phyloP scores from a whole-genome alignment of 2,797 vertebrate genomes.

The Acanthurus lineatus region DNA sequence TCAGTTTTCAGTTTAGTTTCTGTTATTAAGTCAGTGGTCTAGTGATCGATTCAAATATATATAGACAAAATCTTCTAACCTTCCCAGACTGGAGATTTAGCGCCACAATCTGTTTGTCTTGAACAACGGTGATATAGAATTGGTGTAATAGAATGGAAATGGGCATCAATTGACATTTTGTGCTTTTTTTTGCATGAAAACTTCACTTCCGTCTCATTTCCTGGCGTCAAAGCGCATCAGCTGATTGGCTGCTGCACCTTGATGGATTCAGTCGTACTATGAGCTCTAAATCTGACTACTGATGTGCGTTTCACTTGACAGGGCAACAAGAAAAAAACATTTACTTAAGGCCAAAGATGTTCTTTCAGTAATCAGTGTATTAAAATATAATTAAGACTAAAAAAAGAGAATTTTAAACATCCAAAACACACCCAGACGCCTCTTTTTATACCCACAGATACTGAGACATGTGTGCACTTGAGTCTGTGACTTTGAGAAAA shows the following conservation, averaged over 20 bases:
- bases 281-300: neutral
- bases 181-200: neutral
- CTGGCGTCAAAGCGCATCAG: neutral
- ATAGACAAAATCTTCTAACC: too few relatives aligned
- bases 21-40: neutral
- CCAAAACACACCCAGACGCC: neutral
- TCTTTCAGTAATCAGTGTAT: too few relatives aligned
- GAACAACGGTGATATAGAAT: too few relatives aligned
- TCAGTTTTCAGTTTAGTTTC: neutral
- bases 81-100: too few relatives aligned
- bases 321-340: too few relatives aligned
- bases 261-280: neutral
- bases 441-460: neutral
- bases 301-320: too few relatives aligned
- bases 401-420: neutral
- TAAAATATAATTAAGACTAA: too few relatives aligned
- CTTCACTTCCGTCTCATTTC: neutral
- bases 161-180: too few relatives aligned
- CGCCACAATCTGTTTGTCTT: too few relatives aligned
- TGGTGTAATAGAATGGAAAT: too few relatives aligned
- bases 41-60: neutral
- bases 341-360: too few relatives aligned
- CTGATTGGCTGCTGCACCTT: too few relatives aligned
- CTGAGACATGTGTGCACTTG: neutral
- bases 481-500: neutral